Conservation (phyloP, 53 echinoderm and acorn worm genomes). For the Holothuria leucospilota region DNA sequence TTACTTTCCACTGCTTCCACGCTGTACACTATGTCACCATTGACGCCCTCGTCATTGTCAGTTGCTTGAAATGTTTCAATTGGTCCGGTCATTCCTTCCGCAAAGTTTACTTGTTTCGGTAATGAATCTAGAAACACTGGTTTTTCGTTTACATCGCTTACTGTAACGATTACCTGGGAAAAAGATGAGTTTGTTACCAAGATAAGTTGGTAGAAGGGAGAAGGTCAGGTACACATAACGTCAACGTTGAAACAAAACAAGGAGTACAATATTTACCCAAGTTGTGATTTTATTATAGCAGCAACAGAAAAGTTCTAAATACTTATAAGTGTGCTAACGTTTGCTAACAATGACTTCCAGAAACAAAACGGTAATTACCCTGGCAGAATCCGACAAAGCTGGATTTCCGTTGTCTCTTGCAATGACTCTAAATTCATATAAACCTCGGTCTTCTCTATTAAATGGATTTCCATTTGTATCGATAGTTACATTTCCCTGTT, state of each 20-base stretch:
- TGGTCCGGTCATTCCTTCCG: neutral
- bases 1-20: neutral
- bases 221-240: too few species aligned
- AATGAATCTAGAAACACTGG: neutral
- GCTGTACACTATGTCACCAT: neutral
- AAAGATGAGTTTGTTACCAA: neutral
- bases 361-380: neutral
- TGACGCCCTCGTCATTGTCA: neutral
- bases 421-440: neutral
- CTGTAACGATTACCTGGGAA: neutral
- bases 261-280: too few species aligned
- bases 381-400: neutral
- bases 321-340: too few species aligned
- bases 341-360: too few species aligned
- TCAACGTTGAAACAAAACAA: too few species aligned
- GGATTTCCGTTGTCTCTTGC: constrained; percentile 13
- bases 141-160: constrained; percentile 2
- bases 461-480: neutral
- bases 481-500: neutral
- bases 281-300: too few species aligned
- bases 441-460: neutral
- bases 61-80: neutral
- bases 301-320: too few species aligned
- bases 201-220: too few species aligned
- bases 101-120: neutral